Conservation (phyloP, 1,140 invertebrate genomes). For the Tribolium castaneum region DNA sequence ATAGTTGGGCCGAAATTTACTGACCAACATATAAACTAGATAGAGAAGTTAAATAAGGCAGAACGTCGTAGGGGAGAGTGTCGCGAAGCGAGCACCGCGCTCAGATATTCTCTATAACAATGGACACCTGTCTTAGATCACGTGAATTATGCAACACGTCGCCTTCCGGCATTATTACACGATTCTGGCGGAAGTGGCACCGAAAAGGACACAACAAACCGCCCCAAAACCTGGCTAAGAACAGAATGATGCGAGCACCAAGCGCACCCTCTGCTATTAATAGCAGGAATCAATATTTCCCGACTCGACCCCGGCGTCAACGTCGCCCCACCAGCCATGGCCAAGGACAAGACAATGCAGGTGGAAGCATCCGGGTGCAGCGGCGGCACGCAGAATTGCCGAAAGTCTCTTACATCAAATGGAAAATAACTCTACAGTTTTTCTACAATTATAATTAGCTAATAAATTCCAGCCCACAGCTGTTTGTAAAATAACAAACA, state of each 20-base stretch:
- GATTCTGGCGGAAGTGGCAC: neutral
- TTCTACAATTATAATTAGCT: neutral
- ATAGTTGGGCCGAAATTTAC: slow-evolving; percentile 1
- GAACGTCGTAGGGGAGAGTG: slow-evolving; percentile 3
- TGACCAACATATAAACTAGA: slow-evolving; percentile 15
- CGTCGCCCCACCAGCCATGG: slow-evolving; percentile 21
- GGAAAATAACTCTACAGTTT: too few species aligned
- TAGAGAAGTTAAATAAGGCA: slow-evolving; percentile 22
- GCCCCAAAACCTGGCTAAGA: slow-evolving; percentile 29
- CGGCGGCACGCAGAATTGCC: too few species aligned
- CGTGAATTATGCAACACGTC: slow-evolving; percentile 38
- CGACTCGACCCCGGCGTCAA: slow-evolving; percentile 42
- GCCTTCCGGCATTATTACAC: slow-evolving; percentile 29
- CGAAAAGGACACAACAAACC: slow-evolving; percentile 14
- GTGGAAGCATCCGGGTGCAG: slow-evolving; percentile 16
- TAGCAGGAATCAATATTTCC: slow-evolving; percentile 51
- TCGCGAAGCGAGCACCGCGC: neutral
- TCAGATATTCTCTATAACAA: neutral
- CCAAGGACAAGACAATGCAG: slow-evolving; percentile 32
- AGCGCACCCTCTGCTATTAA: slow-evolving; percentile 49
- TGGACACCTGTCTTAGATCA: slow-evolving; percentile 24
- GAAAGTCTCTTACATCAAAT: too few species aligned
- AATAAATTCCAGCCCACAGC: neutral
- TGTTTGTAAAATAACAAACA: neutral
- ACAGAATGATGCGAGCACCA: slow-evolving; percentile 42